phyloP scores from a whole-genome alignment of 2,888 invertebrate species.

The Tolmerus cingulatus region DNA sequence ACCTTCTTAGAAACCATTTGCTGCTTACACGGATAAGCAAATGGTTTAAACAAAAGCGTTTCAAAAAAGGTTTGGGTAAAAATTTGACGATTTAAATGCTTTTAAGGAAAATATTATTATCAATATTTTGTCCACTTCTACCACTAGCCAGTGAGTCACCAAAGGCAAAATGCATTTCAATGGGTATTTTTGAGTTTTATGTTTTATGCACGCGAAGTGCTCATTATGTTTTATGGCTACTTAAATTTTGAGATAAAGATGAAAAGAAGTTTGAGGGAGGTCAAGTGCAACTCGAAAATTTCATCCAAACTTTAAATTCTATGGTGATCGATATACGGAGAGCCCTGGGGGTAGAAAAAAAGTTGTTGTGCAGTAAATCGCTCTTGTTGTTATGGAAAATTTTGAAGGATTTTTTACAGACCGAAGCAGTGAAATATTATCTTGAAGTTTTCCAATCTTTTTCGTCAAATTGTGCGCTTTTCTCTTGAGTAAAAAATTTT shows the following conservation, averaged over 20 bases:
- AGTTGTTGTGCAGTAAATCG: neutral
- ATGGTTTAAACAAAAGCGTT: neutral
- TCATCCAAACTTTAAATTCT: neutral
- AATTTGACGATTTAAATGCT: neutral
- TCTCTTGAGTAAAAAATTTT: neutral
- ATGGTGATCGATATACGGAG: neutral
- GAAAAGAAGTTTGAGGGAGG: neutral
- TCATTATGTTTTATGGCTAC: neutral
- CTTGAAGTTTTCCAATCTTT: neutral
- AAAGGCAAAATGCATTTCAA: neutral
- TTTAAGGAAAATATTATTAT: neutral
- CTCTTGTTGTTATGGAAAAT: neutral
- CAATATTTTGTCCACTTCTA: neutral
- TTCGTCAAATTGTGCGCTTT: neutral
- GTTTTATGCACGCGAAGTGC: neutral
- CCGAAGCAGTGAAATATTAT: neutral
- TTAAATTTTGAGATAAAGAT: neutral
- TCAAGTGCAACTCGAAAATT: neutral
- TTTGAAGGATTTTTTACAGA: neutral
- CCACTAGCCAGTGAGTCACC: neutral
- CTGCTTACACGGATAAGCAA: neutral
- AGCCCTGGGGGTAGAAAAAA: neutral
- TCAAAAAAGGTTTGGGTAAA: neutral
- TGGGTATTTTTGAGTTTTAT: neutral
- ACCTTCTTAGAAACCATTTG: neutral